Base-by-base conservation (phyloP, 2,888 invertebrate genomes). In the Morpho achilles region DNA sequence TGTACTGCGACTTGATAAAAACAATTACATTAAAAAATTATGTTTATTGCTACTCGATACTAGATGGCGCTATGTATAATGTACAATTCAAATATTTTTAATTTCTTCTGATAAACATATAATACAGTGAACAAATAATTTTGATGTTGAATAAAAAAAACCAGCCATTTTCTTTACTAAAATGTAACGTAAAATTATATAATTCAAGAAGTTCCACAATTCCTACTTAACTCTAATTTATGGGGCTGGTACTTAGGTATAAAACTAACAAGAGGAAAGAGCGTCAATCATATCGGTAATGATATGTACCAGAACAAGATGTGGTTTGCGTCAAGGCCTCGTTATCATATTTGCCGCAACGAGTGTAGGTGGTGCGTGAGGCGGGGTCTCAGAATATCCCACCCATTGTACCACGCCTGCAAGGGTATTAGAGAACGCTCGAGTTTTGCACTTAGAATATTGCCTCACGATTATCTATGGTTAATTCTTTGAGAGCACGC, bases 261-360 rank as follows among this genome's bases (percentile, higher is more conserved):
- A 69, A 70, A 71, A 71, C 66, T 67, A 72, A 71, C 69, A 71
- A 64, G 80, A 81, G 79, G 78, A 79, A 78, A 85, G 80, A 78
- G 78, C 75, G 79, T 87, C 85, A 87, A 87, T 87, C 87, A 87
- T 78, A 68, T 70, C 62, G 69, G 79, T 87, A 87, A 88, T 85
- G 82, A 88, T 84, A 79, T 76, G 68, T 70, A 66, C 64, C 59
- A 59, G 61, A 59, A 72, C 71, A 76, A 82, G 84, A 86, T 82
- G 84, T 74, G 83, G 83, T 80, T 82, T 79, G 76, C 71, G 69
- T 69, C 77, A 64, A 72, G 80, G 84, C 80, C 88, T 89, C 73
- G 88, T 89, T 88, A 87, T 86, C 87, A 81, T 80, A 80, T 66
- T 73, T 72, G 71, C 69, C 69, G 67, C 69, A 66, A 67, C 65